Base-by-base conservation (phyloP, 2,113 vertebrate genomes). In the Todiramphus chloris region DNA sequence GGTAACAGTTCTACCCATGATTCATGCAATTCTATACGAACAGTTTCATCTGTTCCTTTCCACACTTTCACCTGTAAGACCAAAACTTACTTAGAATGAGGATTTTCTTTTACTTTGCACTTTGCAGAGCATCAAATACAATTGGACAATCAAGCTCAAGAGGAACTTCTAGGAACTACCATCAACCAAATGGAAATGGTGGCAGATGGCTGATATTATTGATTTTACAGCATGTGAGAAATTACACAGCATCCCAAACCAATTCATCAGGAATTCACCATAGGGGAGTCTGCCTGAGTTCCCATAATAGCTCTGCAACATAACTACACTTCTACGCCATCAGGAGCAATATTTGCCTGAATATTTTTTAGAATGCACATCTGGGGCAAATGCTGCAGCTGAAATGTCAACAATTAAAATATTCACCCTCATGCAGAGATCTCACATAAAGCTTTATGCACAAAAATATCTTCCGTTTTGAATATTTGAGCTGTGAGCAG, bases 61-160 rank as follows among this genome's bases (percentile, higher is more conserved):
- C 28, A 60, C 0, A 2, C 13, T 50, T 60, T 46, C 5, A 0
- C 6, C 58, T 56, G 2, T 5, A 55, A 56, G 21, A 37, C 8
- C 48, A 41, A 24, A 48, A 8, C 31, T 31, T 11, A 11, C 5
- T 60, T 48, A 15, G n/a, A 30, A 41, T 1, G 1, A 59, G 37
- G 1, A 7, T n/a, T 53, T 46, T 25, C 24, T 30, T 37, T 11
- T 4, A 27, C 33, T 23, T 55, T 53, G 39, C 33, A 5, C 79
- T 64, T 8, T 16, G 17, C 64, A 24, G 17, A n/a, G 53, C 56
- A 79, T 28, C 41, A 62, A 69, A 20, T 30, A 33, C 15, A 33
- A 5, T 1, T 10, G 37, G 37, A 50, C 50, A 59, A 28, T 27
- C 63, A 33, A 41, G 28, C 37, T 70, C 41, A 13, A 31, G 35